These are phyloP conservation scores for Melieria picta DNA, from an alignment of 2,888 invertebrate genomes.

Conservation along the genomic window DNA sequence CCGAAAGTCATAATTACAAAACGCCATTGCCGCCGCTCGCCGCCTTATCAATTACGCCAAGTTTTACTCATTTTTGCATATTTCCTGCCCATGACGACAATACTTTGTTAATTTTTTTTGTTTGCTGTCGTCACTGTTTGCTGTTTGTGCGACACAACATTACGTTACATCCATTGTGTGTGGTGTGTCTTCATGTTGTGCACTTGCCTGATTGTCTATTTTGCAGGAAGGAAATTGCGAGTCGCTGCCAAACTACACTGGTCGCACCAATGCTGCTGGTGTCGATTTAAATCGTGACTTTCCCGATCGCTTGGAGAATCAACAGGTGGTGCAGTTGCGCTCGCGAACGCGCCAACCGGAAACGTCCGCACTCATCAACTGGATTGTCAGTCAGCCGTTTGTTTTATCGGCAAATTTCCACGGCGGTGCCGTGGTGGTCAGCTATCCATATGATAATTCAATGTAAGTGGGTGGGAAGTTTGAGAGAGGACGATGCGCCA, in stretches of 20 bases:
- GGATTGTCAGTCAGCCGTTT: slow-evolving; percentile 88
- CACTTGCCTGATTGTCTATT: slow-evolving; percentile 23
- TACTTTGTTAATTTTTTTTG: too few relatives aligned
- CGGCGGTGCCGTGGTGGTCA: slow-evolving; percentile 97
- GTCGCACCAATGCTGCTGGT: slow-evolving; percentile 83
- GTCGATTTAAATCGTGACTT: slow-evolving; percentile 92
- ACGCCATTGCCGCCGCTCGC: too few relatives aligned
- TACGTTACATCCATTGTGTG: background rate
- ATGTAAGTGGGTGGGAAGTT: slow-evolving; percentile 68
- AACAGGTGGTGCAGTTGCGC: slow-evolving; percentile 56
- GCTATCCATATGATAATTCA: slow-evolving; percentile 95
- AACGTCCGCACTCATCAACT: slow-evolving; percentile 87
- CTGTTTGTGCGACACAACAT: background rate
- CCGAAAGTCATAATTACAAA: too few relatives aligned
- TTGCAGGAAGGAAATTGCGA: slow-evolving; percentile 83
- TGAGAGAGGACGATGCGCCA: too few relatives aligned
- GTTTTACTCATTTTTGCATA: too few relatives aligned
- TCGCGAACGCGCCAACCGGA: slow-evolving; percentile 80
- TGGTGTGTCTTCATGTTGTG: too few relatives aligned
- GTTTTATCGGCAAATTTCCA: slow-evolving; percentile 94
- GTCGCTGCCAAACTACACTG: slow-evolving; percentile 73
- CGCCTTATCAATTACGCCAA: too few relatives aligned
- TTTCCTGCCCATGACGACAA: too few relatives aligned
- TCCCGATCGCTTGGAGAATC: slow-evolving; percentile 83
- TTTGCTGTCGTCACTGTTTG: background rate